A percentile compares a stretch with the other conserved stretches of the same genome.
These are phyloP conservation scores for Micronycteris hirsuta DNA, from an alignment of 2,113 vertebrate species.

Conservation along the genomic window DNA sequence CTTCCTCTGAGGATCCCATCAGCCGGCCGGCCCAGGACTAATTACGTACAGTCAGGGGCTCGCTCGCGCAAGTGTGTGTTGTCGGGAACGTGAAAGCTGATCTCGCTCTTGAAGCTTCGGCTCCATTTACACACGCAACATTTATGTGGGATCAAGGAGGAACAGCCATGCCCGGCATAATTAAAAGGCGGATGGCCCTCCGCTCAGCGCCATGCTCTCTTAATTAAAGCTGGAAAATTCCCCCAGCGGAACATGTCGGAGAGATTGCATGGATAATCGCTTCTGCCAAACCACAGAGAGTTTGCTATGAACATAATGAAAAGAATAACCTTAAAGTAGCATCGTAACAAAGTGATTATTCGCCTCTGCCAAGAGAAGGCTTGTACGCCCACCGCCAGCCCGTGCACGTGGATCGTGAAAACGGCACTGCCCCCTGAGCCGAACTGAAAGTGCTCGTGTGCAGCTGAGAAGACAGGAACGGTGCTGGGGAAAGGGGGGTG, in stretches of 20 bases:
- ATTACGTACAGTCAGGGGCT: conserved; percentile 69
- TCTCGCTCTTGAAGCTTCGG: conserved; percentile 23
- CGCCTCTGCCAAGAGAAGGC: not conserved
- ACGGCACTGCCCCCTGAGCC: fast-evolving
- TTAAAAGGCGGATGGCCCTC: conserved; percentile 40
- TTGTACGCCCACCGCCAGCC: not conserved
- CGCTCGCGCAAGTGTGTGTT: conserved; percentile 51
- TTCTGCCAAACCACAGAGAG: conserved; percentile 21
- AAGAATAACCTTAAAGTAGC: not conserved
- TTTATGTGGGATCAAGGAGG: conserved; percentile 52
- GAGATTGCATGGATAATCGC: not conserved
- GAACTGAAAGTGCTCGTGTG: fast-evolving
- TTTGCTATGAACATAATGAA: not conserved
- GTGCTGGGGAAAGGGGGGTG: too few species aligned
- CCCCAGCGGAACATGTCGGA: conserved; percentile 23
- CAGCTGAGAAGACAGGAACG: fast-evolving
- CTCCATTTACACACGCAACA: conserved; percentile 65
- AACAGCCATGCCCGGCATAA: conserved; percentile 43
- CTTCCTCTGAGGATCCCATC: conserved; percentile 61
- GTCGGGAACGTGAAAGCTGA: conserved; percentile 48
- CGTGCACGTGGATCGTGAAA: not conserved
- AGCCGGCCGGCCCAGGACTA: conserved; percentile 65
- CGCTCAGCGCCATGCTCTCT: conserved; percentile 48
- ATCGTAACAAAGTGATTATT: not conserved
- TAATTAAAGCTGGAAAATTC: conserved; percentile 63